Base-by-base conservation (phyloP, 2,797 vertebrate genomes). In the Poeciliopsis paucimaculata region DNA sequence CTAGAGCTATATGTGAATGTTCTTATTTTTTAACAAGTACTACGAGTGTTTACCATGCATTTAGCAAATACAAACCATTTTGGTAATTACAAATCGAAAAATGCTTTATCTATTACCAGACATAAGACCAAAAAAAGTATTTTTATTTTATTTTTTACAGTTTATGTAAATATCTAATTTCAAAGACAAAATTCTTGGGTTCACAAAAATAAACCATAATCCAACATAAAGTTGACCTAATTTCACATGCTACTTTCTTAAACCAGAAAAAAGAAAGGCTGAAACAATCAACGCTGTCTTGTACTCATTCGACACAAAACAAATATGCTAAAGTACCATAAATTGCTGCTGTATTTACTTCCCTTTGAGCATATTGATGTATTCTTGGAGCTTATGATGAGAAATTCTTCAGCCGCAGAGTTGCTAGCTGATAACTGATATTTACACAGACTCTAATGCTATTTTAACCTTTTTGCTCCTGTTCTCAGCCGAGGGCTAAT, bases 401-500 rank as follows among this genome's bases (percentile, higher is more conserved):
- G 18, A 49, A 18, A 62, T 73, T 36, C 23, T 80, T 20, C 72
- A 23, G 20, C 36, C 47, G 47, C 36, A 46, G 31, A 47, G 62
- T 43, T 53, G 62, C 13, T 39, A 18, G 79, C 77, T 84, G 78
- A 72, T 77, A 60, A 70, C 45, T 64, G 46, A 28, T 85, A 66
- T 85, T 88, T 82, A 76, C 66, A 78, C 66, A 41, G 66, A 55
- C 39, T 70, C 1, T 83, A 51, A 74, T 86, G 80, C 77, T 72
- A 47, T 76, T 88, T 85, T 77, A 84, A 81, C 82, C 86, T 81
- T 51, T 77, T 74, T 84, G 75, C 78, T 60, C 73, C 62, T 31
- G 60, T 82, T 84, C 31, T 28, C 84, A 73, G 82, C 91, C 85
- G 26, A 16, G 31, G 81, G 82, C 84, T 73, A 79, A 85, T 16